A percentile compares a stretch with the other conserved stretches of the same genome.
Evolutionary conservation across 2,888 invertebrate species (phyloP).

Genomic region (Tanytarsus gracilentus): DNA sequence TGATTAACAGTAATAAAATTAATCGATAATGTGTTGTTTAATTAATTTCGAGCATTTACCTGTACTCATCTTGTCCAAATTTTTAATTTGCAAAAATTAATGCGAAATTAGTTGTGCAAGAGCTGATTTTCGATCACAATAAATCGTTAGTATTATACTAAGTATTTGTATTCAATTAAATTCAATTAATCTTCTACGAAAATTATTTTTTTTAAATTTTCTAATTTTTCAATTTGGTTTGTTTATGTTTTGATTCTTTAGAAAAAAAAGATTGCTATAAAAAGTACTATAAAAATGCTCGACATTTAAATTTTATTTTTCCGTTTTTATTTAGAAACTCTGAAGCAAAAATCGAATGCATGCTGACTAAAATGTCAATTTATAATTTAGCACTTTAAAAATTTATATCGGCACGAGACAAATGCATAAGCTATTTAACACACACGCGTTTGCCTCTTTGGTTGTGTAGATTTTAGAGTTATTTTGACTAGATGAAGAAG

Average conservation of each 20-base stretch:
- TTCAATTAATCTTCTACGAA: too few species aligned
- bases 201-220: too few species aligned
- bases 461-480: conserved; percentile 39
- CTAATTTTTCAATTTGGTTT: too few species aligned
- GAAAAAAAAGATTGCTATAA: too few species aligned
- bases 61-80: not conserved
- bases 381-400: not conserved
- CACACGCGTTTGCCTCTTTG: conserved; percentile 43
- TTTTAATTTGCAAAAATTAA: not conserved
- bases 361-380: not conserved
- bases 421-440: conserved; percentile 36
- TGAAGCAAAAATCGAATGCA: not conserved
- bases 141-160: too few species aligned
- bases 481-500: conserved; percentile 17
- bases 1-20: not conserved
- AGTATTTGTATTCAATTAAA: too few species aligned
- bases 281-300: too few species aligned
- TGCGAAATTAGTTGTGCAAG: too few species aligned
- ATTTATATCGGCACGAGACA: conserved; percentile 12
- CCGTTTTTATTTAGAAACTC: not conserved
- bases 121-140: too few species aligned
- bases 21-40: not conserved
- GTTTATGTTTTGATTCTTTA: too few species aligned
- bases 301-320: too few species aligned
- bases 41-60: not conserved